Conservation (phyloP, 2,113 vertebrate species). For the Malaclemys terrapin region DNA sequence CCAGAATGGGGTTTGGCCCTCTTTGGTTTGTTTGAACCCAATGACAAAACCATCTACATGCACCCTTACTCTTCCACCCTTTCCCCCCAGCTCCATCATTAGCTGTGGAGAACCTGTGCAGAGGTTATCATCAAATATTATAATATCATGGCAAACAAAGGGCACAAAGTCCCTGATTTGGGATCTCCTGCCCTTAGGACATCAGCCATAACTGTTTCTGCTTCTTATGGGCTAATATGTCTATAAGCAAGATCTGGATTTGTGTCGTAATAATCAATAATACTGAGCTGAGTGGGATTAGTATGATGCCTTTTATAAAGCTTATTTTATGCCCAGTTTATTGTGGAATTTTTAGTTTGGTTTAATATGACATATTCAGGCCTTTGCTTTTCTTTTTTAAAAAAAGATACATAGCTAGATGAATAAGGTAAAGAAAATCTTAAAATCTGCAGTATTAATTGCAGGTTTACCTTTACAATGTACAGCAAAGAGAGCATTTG, state of each 20-base stretch:
- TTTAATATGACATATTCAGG: slow-evolving; percentile 72
- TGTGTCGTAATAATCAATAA: slow-evolving; percentile 62
- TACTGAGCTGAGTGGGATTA: slow-evolving; percentile 55
- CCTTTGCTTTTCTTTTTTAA: slow-evolving; percentile 61
- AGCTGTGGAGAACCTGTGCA: not conserved
- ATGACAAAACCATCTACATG: not conserved
- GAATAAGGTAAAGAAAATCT: slow-evolving; percentile 49
- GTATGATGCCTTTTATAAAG: slow-evolving; percentile 68
- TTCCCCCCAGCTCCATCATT: not conserved
- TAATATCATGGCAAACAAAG: not conserved
- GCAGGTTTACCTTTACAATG: slow-evolving; percentile 40
- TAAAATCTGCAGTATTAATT: slow-evolving; percentile 40
- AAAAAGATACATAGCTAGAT: slow-evolving; percentile 1
- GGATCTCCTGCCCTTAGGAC: not conserved
- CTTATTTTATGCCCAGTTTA: slow-evolving; percentile 70
- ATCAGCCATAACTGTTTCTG: not conserved
- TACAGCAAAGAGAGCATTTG: slow-evolving; percentile 63
- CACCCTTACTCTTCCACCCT: not conserved
- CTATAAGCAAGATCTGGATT: not conserved
- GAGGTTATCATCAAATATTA: not conserved
- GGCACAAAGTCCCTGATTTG: not conserved
- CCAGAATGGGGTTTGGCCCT: not conserved
- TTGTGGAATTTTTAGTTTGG: slow-evolving; percentile 71
- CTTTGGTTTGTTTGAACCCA: not conserved
- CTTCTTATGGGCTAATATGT: not conserved